These are phyloP conservation scores for Carposina sasakii DNA, from an alignment of 1,140 invertebrate species.

Conservation along the genomic window DNA sequence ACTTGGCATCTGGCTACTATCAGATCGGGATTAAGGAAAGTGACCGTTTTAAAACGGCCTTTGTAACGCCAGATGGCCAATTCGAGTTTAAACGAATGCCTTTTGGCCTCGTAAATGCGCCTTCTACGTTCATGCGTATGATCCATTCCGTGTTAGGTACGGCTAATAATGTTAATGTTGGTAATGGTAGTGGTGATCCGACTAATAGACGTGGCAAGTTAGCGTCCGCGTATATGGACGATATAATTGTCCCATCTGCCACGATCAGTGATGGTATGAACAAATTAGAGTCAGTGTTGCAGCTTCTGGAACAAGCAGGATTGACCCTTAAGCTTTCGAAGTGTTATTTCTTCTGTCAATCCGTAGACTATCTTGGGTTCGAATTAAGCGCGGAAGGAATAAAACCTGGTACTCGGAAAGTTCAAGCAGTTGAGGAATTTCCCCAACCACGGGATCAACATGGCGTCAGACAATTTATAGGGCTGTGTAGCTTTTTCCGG, in stretches of 20 bases:
- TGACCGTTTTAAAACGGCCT: constrained; percentile 26
- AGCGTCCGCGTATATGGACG: constrained; percentile 31
- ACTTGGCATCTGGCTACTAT: constrained; percentile 49
- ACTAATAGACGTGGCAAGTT: neutral
- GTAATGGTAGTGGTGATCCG: too few relatives aligned
- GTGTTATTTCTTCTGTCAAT: constrained; percentile 11
- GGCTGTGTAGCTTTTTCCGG: constrained; percentile 32
- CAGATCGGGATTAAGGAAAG: constrained; percentile 46
- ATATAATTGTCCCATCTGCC: constrained; percentile 6
- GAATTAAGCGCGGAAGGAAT: constrained; percentile 20
- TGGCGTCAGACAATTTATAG: constrained; percentile 37
- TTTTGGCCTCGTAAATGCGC: neutral
- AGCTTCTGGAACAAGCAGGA: constrained; percentile 6
- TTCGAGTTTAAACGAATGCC: neutral
- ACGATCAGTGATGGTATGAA: constrained; percentile 3
- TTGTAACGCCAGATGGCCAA: constrained; percentile 17
- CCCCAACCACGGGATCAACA: constrained; percentile 22
- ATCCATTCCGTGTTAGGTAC: neutral
- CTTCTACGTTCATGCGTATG: neutral
- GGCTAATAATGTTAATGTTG: too few relatives aligned
- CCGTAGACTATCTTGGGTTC: constrained; percentile 20
- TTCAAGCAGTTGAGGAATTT: constrained; percentile 24
- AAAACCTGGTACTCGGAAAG: constrained; percentile 24
- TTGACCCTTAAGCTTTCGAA: constrained; percentile 19
- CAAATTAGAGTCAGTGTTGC: constrained; percentile 28